Base-by-base conservation (phyloP, 2,113 vertebrate genomes). In the Pluvialis apricaria region DNA sequence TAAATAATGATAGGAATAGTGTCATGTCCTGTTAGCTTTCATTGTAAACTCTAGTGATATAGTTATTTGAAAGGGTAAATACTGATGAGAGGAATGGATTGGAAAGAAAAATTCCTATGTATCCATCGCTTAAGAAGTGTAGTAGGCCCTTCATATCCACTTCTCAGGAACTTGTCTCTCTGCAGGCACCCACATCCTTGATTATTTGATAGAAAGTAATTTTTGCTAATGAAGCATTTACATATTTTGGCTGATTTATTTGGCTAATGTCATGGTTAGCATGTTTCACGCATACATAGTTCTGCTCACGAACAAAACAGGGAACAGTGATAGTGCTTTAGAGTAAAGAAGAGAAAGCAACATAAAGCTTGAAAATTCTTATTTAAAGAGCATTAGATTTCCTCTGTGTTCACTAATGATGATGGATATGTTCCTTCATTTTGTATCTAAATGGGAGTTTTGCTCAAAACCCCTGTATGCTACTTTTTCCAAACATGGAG, bases 171-270 rank as follows among this genome's bases (percentile, higher is more conserved):
- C 1, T 7, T 40, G 1, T 75, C 15, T 60, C 47, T 88, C 44
- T 90, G 9, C 7, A 8, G 70, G 14, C 10, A 54, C 25, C 26
- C 34, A 38, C 15, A 42, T 69, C 25, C n/a, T 85, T 87, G 24
- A 49, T 60, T 71, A 44, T 78, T 89, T 79, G 8, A 44, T 61
- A 73, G 29, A 13, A 51, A 84, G 19, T 58, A 1, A 17, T 65
- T 95, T 94, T 90, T 95, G 38, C 45, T 94, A 54, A 88, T 83
- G 69, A 94, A 94, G 55, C 89, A 88, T 97, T 96, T 96, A 77
- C 68, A 47, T 91, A 36, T 95, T 92, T 97, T 90, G 68, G 25
- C 61, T 86, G 51, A 77, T 69, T 95, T 91, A 72, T 81, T 82
- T 95, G 86, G 82, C 78, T 90, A 14, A 78, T 92, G 52, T 88